Base-by-base conservation (phyloP, 2,888 invertebrate genomes). In the Melanostoma scalare region DNA sequence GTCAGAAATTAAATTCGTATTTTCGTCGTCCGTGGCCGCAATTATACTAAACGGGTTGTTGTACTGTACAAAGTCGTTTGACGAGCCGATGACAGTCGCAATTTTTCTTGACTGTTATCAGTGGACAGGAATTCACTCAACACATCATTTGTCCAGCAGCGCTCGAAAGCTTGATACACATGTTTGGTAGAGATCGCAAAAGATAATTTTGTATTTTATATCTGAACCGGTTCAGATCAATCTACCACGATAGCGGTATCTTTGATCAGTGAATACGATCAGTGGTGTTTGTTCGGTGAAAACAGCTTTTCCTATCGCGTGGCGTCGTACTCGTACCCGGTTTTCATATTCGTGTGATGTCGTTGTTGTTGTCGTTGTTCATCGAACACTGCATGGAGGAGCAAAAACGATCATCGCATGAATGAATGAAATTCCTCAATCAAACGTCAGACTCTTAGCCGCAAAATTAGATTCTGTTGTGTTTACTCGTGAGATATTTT, bases 381-480 rank as follows among this genome's bases (percentile, higher is more conserved):
- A 20, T 20, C 20, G 20, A 20, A 20, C 20, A 20, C 20, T 20
- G 20, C 1, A 20, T 20, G 20, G 20, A 44, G 31, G 31, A 30
- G 50, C 40, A 50, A 42, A 52, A 67, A 48, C 10, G 50, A 60
- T 67, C n/a, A 30, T 20, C 48, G 9, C 9, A 46, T 53, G 35
- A 52, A 75, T 84, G 74, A 84, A 78, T 71, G 79, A 63, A 71
- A 74, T 82, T 73, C 46, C 42, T 42, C 56, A 40, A 56, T 33
- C 44, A 60, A 6, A 36, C 56, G 38, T 30, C 40, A 55, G 46
- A 53, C n/a, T 73, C 42, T 46, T 9, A 53, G 20, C 40, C 52
- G 31, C 20, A 35, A 44, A 72, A 55, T 55, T 36, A 40, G 33
- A 48, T 48, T 40, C 50, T 40, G 53, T 20, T 36, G 36, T 68